Conservation (phyloP, 2,888 invertebrate genomes). For the Bugulina stolonifera region DNA sequence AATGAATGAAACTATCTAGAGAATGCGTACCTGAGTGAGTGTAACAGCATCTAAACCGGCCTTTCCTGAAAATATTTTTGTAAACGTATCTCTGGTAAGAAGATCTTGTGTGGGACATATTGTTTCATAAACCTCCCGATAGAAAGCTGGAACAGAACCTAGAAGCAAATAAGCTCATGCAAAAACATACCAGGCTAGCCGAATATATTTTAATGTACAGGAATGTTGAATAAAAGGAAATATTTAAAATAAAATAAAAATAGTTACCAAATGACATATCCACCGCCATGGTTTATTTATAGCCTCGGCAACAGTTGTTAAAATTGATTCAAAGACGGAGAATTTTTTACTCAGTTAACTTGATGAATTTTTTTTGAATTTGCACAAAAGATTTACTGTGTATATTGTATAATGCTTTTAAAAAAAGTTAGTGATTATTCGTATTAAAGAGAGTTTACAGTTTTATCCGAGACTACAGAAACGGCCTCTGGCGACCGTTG, state of each 20-base stretch:
- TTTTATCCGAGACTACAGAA: not conserved
- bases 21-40: slow-evolving; percentile 45
- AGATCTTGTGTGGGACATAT: slow-evolving; percentile 52
- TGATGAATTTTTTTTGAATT: not conserved
- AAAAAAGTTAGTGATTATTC: too few species aligned
- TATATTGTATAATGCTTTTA: not conserved
- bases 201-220: not conserved
- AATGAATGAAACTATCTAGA: too few species aligned
- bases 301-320: not conserved
- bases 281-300: slow-evolving; percentile 41
- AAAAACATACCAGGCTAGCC: too few species aligned
- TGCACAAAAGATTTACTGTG: too few species aligned
- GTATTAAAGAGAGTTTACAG: too few species aligned
- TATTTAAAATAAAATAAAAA: not conserved
- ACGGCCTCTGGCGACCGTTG: slow-evolving; percentile 16
- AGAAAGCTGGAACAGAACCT: slow-evolving; percentile 53
- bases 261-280: slow-evolving; percentile 42
- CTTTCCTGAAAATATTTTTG: slow-evolving; percentile 45
- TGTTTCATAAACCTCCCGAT: slow-evolving; percentile 53
- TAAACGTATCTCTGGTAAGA: slow-evolving; percentile 51
- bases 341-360: too few species aligned
- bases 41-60: slow-evolving; percentile 48
- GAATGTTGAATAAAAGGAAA: not conserved
- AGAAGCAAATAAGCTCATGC: slow-evolving; percentile 29
- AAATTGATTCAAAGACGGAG: too few species aligned